phyloP scores from a whole-genome alignment of 2,888 invertebrate species.

The Clusia tigrina region DNA sequence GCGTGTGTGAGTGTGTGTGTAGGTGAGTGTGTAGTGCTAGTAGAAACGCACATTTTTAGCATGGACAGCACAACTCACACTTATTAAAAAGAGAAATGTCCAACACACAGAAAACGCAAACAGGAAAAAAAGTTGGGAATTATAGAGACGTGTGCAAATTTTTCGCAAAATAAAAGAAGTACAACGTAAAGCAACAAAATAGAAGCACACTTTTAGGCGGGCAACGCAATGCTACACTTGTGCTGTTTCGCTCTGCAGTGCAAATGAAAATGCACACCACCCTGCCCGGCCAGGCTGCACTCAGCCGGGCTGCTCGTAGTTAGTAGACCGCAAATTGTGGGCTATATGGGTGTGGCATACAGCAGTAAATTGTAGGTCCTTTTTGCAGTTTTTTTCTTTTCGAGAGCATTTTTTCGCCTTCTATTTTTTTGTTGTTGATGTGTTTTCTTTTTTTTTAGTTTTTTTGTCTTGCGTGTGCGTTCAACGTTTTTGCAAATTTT shows the following conservation, averaged over 20 bases:
- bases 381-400: conserved; percentile 33
- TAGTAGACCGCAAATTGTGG: conserved; percentile 58
- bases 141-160: conserved; percentile 5
- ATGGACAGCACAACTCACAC: conserved; percentile 37
- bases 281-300: not conserved
- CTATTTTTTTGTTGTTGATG: conserved; percentile 13
- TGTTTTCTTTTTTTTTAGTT: conserved; percentile 34
- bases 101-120: no score
- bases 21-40: conserved; percentile 43
- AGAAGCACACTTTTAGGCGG: conserved; percentile 56
- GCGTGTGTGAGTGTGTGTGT: conserved; percentile 28
- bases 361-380: conserved; percentile 27
- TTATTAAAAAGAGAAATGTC: conserved; percentile 30
- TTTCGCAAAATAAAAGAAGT: conserved; percentile 22
- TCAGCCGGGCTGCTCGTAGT: conserved; percentile 31
- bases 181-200: conserved; percentile 19
- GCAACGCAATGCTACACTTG: conserved; percentile 24
- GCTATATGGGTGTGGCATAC: conserved; percentile 55
- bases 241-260: conserved; percentile 50
- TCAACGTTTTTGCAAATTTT: not conserved
- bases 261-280: conserved; percentile 32
- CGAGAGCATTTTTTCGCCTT: conserved; percentile 26
- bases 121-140: no score
- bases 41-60: conserved; percentile 55
- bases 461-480: conserved; percentile 13